Percentiles rank a stretch among this genome's conserved stretches.
These are phyloP conservation scores for Malthinus flaveolus DNA, from an alignment of 2,888 invertebrate species.

Conservation along the genomic window DNA sequence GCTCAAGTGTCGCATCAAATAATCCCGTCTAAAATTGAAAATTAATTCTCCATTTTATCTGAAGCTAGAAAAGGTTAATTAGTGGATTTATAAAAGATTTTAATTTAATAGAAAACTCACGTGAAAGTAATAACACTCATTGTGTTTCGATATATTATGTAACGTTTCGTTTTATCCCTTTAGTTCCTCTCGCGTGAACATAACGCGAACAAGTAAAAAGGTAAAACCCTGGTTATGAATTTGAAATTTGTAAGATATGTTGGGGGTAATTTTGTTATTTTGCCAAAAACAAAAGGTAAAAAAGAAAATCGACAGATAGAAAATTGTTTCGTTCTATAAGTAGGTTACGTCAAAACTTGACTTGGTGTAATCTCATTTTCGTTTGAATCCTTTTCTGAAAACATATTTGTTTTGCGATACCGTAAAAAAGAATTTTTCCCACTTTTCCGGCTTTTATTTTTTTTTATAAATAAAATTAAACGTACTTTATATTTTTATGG, in stretches of 20 bases:
- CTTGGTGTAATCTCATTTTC: conserved; percentile 1
- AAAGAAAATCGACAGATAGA: conserved; percentile 3
- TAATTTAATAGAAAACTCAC: conserved; percentile 12
- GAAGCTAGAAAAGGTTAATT: conserved; percentile 20
- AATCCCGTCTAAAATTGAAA: conserved; percentile 10
- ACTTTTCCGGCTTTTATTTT: not conserved
- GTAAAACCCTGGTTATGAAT: too few relatives aligned
- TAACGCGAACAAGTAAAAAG: too few relatives aligned
- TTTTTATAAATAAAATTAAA: conserved; percentile 1
- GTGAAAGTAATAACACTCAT: conserved; percentile 15
- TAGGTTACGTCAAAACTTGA: conserved; percentile 4
- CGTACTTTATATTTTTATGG: too few relatives aligned
- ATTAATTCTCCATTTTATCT: conserved; percentile 15
- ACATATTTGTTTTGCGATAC: conserved; percentile 1
- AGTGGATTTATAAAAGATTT: conserved; percentile 14
- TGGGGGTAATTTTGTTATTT: not conserved
- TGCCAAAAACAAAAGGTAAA: not conserved
- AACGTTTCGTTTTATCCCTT: conserved; percentile 8
- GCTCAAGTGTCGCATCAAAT: not conserved
- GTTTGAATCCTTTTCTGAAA: not conserved
- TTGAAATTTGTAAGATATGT: not conserved
- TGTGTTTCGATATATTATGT: conserved; percentile 5
- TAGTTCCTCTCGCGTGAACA: not conserved
- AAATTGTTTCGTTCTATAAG: conserved; percentile 3
- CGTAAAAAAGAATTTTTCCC: not conserved